Conservation (phyloP, 1,140 invertebrate genomes). For the Bathynomus jamesi region DNA sequence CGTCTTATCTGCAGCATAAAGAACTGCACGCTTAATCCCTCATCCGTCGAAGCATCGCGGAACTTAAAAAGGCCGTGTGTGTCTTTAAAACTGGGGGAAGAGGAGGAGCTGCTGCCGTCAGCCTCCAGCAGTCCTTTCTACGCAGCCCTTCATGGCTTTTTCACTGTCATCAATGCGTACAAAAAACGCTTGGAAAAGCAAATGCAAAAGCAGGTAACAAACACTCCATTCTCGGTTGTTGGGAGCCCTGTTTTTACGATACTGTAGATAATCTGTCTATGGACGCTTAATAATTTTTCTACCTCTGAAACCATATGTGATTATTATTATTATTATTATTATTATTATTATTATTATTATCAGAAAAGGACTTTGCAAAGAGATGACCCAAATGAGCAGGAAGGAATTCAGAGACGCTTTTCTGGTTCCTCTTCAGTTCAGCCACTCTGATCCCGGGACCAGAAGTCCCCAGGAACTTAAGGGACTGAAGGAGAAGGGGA, state of each 20-base stretch:
- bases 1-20: slow-evolving; percentile 35
- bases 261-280: neutral
- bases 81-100: slow-evolving; percentile 40
- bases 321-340: neutral
- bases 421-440: slow-evolving; percentile 38
- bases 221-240: neutral
- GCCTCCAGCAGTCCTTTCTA: slow-evolving; percentile 32
- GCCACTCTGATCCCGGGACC: slow-evolving; percentile 33
- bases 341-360: neutral
- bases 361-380: slow-evolving; percentile 40
- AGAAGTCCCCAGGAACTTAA: slow-evolving; percentile 37
- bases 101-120: slow-evolving; percentile 39
- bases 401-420: slow-evolving; percentile 42
- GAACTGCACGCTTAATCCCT: slow-evolving; percentile 15
- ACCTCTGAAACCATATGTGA: neutral
- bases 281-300: neutral
- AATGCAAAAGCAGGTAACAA: slow-evolving; percentile 39
- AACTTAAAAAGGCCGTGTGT: slow-evolving; percentile 34
- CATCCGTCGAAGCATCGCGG: slow-evolving; percentile 1
- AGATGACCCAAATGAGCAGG: slow-evolving; percentile 39
- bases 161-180: slow-evolving; percentile 43
- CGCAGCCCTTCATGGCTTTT: slow-evolving; percentile 45
- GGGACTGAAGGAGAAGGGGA: slow-evolving; percentile 20
- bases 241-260: neutral
- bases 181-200: slow-evolving; percentile 42